A percentile compares a stretch with the other conserved stretches of the same genome.
Evolutionary conservation across 2,888 invertebrate species (phyloP).

Genomic region (Ptychoptera contaminata): DNA sequence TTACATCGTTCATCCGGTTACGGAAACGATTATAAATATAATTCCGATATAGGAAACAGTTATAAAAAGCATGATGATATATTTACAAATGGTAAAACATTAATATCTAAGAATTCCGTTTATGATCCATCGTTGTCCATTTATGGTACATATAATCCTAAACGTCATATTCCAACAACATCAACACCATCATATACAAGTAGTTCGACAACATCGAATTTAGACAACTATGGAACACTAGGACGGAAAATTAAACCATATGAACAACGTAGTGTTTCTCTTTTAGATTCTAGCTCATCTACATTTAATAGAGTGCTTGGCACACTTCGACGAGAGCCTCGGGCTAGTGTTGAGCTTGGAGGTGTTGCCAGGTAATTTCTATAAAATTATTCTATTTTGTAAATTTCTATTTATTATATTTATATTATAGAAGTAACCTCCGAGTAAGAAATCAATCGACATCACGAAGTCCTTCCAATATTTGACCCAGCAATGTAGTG

Average conservation of each 20-base stretch:
- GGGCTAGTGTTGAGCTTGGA: constrained; percentile 10
- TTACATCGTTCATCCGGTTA: neutral
- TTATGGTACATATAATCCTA: constrained; percentile 28
- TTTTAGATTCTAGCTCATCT: constrained; percentile 19
- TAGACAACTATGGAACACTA: constrained; percentile 28
- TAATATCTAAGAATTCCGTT: constrained; percentile 1
- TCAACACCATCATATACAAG: constrained; percentile 2
- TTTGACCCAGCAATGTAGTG: constrained; percentile 12
- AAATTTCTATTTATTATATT: constrained; percentile 1
- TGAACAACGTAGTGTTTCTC: constrained; percentile 27
- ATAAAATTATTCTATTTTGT: neutral
- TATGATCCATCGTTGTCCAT: constrained; percentile 14
- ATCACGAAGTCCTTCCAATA: constrained; percentile 29
- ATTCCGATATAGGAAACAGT: neutral
- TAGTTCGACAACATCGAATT: constrained; percentile 14
- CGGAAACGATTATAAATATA: neutral
- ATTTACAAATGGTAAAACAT: neutral
- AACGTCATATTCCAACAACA: constrained; percentile 26
- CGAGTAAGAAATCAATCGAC: constrained; percentile 26
- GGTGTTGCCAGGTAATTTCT: constrained; percentile 9
- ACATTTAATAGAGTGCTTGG: constrained; percentile 11
- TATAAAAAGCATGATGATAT: neutral
- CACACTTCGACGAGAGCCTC: constrained; percentile 20
- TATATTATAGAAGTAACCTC: constrained; percentile 20
- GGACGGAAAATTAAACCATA: constrained; percentile 26